Conservation (phyloP, 2,888 invertebrate species). For the Lasioglossum pauxillum region DNA sequence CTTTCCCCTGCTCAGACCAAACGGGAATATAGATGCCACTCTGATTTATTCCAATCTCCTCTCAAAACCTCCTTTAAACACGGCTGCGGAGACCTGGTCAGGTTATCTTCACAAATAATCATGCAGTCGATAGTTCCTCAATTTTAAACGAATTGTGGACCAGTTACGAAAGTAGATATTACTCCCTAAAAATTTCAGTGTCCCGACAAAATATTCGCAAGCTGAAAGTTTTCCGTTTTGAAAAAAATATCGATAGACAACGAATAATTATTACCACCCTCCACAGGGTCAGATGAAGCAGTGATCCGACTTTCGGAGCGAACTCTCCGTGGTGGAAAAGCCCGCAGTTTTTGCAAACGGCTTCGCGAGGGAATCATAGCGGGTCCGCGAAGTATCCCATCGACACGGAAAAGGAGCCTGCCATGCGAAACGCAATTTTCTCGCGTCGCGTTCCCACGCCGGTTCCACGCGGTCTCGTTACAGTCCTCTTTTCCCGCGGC, state of each 20-base stretch:
- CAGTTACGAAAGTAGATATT: not conserved
- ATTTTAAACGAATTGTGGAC: not conserved
- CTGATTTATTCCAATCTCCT: not conserved
- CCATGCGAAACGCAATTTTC: constrained; percentile 59
- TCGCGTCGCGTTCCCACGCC: constrained; percentile 45
- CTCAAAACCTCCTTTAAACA: not conserved
- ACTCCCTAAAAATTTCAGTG: not conserved
- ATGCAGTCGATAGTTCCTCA: not conserved
- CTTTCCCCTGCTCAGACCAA: not conserved
- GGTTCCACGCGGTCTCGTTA: constrained; percentile 44
- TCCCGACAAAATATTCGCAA: too few species aligned
- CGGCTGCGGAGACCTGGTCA: not conserved
- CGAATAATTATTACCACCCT: not conserved
- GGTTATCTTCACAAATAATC: not conserved
- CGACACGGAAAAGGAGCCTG: constrained; percentile 23
- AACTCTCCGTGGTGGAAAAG: not conserved
- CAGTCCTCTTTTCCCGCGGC: constrained; percentile 16
- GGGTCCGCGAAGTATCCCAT: not conserved
- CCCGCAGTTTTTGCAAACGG: not conserved
- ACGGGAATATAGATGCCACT: not conserved
- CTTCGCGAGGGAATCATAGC: not conserved
- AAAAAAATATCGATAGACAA: too few species aligned
- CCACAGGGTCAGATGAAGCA: not conserved
- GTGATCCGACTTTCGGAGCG: not conserved
- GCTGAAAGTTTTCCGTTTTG: too few species aligned